These are phyloP conservation scores for human DNA, from an alignment of 2,113 vertebrate genomes.

Conservation along the genomic window DNA sequence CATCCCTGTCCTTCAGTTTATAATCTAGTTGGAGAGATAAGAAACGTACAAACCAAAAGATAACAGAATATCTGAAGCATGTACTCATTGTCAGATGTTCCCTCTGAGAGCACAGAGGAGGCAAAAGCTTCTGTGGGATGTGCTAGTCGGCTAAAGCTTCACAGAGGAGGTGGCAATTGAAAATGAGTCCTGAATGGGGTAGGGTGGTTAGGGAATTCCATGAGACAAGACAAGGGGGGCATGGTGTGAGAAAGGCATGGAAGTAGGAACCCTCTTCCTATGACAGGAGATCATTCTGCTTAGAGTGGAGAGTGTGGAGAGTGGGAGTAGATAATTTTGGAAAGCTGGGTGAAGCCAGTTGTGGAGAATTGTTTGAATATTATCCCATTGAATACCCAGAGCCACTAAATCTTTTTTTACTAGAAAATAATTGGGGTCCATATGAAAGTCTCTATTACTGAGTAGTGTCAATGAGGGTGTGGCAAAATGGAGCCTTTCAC, in stretches of 20 bases:
- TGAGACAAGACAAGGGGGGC: not conserved
- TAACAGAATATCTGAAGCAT: not conserved
- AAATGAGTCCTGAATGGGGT: not conserved
- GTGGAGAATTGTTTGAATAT: slow-evolving; percentile 30
- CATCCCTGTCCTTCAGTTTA: slow-evolving; percentile 50
- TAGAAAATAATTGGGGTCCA: slow-evolving; percentile 31
- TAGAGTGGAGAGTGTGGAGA: not conserved
- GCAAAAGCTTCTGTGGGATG: not conserved
- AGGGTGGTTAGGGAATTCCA: not conserved
- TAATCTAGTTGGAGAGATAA: slow-evolving; percentile 61
- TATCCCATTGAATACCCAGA: not conserved
- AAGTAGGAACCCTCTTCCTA: not conserved
- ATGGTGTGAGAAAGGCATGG: not conserved
- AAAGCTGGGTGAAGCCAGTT: not conserved
- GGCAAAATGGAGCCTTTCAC: not conserved
- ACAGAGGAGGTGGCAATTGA: not conserved
- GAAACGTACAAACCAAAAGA: slow-evolving; percentile 51
- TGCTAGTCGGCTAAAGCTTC: slow-evolving; percentile 25
- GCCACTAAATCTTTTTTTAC: slow-evolving; percentile 36
- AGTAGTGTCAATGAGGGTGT: not conserved
- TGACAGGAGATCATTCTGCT: not conserved
- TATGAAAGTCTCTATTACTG: not conserved
- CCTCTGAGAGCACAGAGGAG: not conserved
- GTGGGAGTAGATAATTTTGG: not conserved
- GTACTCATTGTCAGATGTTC: slow-evolving; percentile 28